Evolutionary conservation across 35 echinoderm and acorn worm species (phyloP), one percentile per base, ranked within the genome.

Genomic region (Ophiothrix spiculata): DNA sequence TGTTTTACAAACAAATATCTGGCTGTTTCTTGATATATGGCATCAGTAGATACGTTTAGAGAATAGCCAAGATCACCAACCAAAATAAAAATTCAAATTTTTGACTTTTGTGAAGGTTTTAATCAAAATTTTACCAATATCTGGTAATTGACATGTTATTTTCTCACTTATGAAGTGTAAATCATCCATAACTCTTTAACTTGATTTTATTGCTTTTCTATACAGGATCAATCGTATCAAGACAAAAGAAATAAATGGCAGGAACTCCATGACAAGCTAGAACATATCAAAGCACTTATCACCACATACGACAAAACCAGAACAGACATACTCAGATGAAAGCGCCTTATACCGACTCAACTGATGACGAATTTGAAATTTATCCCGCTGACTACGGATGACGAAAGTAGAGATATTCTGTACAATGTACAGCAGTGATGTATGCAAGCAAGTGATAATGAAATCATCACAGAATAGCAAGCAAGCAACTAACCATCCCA

Each of bases 221-320:
- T 76, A 35, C 78, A 94, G 92, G 82, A 90, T 32, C 35, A 29
- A 8, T 39, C n/a, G 15, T 94, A 81, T 42, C 76, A 86, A 36
- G 82, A 32, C 19, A 94, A 86, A 35, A 79, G 81, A 33, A 1
- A 25, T 28, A 75, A 82, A n/a, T 90, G 77, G 82, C 56, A 81
- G 23, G 88, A 90, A 29, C 83, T 94, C 4, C 92, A 94, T 39
- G 83, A 90, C n/a, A 90, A 90, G 54, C 77, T 94, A 36, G 83
- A 35, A n/a, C 83, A 90, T 37, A 84, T 94, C 39, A 94, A 94
- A 74, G 23, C 76, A 17, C 63, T 90, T 82, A 90, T 94, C 0
- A 83, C 86, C 77, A 76, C 63, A 25, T 94, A 94, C 15, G 92
- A 94, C 77, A 90, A 78, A 16, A 29, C 40, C 31, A 82, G 80